Base-by-base conservation (phyloP, 2,888 invertebrate species). In the Amiota communis region DNA sequence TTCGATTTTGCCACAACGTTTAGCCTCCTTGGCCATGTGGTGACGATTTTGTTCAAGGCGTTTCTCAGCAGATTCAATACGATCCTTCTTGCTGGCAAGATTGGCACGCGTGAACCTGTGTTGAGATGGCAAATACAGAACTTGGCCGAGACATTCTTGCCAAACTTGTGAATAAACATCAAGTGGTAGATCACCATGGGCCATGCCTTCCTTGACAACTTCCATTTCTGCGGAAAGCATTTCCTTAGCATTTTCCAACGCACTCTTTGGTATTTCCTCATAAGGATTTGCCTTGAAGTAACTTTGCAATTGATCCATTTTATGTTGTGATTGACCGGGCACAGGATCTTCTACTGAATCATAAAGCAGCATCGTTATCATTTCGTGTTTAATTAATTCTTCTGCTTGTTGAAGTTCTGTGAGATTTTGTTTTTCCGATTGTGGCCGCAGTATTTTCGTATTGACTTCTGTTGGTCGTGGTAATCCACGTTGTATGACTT, bases 21-120 rank as follows among this genome's bases (percentile, higher is more conserved):
- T 99, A 0, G 99, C 98, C 90, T 99, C 97, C 79, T 95, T 95
- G 0, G 97, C 96, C 99, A 99, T 99, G 90, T 98, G 98, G 74
- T 93, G 93, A 78, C 98, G 92, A 89, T 99, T 98, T 88, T 95
- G 95, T 89, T 99, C 98, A 51, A 99, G 90, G 76, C 96, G 92
- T 85, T 98, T 97, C 87, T 98, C 98, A 0, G 95, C 93, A 0
- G 98, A 97, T 88, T 99, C 98, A 71, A 99, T 91, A 61, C 98
- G 92, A 90, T 99, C 99, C 88, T 98, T 99, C 88, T 98, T 98
- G 85, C 96, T 96, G 3, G 98, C 98, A 78, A 98, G 91, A 89
- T 96, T 97, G 1, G 98, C 98, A 74, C 98, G 92, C 0, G 98
- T 98, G 87, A 98, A 99, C 75, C 97, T 92, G 88, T 95, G 95